phyloP scores from a whole-genome alignment of 2,113 vertebrate genomes.

The Pitta sordida region DNA sequence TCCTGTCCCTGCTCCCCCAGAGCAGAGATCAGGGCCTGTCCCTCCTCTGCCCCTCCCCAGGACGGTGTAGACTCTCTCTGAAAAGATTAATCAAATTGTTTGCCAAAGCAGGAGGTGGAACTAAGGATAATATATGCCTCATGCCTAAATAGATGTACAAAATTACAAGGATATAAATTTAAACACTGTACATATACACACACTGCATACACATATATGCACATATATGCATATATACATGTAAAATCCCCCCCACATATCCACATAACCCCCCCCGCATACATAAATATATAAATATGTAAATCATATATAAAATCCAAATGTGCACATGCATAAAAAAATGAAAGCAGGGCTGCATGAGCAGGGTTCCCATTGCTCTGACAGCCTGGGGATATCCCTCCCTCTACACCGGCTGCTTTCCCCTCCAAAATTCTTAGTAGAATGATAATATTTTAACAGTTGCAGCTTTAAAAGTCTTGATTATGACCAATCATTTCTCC shows the following conservation, averaged over 20 bases:
- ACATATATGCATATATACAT: too few relatives aligned
- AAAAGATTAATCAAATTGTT: not conserved
- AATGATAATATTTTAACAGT: conserved; percentile 66
- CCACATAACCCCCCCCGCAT: fast-evolving
- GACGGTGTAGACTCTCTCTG: not conserved
- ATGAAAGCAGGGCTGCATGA: not conserved
- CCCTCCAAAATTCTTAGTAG: not conserved
- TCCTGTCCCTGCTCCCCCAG: too few relatives aligned
- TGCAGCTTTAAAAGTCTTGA: conserved; percentile 51
- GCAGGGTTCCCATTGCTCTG: not conserved
- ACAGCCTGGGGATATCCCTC: not conserved
- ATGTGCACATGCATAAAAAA: not conserved
- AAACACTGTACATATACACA: not conserved
- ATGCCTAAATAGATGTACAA: not conserved
- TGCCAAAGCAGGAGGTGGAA: not conserved
- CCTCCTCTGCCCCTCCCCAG: too few relatives aligned
- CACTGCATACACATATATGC: not conserved
- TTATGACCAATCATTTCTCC: conserved; percentile 62
- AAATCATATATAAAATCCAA: not conserved
- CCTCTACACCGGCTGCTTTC: not conserved
- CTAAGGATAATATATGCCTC: not conserved
- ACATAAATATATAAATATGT: not conserved
- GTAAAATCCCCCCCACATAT: too few relatives aligned
- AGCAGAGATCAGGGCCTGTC: too few relatives aligned
- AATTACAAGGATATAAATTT: not conserved